Percentiles rank a stretch among this genome's conserved stretches.
phyloP scores from a whole-genome alignment of 2,113 vertebrate species.

The Gnathonemus longibarbis region DNA sequence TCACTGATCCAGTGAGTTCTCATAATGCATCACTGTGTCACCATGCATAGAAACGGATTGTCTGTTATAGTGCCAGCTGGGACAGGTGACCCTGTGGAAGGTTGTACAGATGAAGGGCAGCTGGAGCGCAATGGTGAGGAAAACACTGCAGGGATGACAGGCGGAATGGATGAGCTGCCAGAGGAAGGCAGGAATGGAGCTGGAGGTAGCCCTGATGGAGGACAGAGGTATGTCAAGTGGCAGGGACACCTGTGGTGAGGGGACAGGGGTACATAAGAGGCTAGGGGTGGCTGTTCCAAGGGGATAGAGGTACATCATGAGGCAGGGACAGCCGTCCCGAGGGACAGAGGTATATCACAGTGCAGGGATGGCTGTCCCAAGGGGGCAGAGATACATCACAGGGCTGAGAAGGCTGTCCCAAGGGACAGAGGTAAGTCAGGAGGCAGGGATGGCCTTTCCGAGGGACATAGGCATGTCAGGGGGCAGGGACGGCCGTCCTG shows the following conservation, averaged over 20 bases:
- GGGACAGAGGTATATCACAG: background rate
- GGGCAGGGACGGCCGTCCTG: background rate
- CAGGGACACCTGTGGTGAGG: background rate
- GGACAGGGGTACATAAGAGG: background rate
- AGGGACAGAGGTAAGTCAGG: background rate
- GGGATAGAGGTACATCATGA: background rate
- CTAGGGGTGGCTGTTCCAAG: background rate
- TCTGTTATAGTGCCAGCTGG: background rate
- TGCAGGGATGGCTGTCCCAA: background rate
- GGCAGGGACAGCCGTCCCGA: accelerated
- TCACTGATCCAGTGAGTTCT: background rate
- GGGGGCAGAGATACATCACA: background rate
- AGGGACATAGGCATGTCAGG: background rate
- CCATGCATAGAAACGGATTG: background rate
- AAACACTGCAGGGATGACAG: constrained; percentile 2
- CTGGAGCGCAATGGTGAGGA: constrained; percentile 38
- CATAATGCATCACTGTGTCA: background rate
- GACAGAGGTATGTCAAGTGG: constrained; percentile 23
- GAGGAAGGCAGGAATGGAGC: constrained; percentile 31
- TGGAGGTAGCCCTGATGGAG: constrained; percentile 36
- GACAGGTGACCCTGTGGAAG: background rate
- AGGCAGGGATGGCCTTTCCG: background rate
- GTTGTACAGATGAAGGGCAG: background rate
- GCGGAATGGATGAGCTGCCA: constrained; percentile 25
- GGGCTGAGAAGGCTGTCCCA: background rate